Percentiles rank a stretch among this genome's conserved stretches.
Conservation (phyloP, 2,113 vertebrate species). For the Callionymus lyra region DNA sequence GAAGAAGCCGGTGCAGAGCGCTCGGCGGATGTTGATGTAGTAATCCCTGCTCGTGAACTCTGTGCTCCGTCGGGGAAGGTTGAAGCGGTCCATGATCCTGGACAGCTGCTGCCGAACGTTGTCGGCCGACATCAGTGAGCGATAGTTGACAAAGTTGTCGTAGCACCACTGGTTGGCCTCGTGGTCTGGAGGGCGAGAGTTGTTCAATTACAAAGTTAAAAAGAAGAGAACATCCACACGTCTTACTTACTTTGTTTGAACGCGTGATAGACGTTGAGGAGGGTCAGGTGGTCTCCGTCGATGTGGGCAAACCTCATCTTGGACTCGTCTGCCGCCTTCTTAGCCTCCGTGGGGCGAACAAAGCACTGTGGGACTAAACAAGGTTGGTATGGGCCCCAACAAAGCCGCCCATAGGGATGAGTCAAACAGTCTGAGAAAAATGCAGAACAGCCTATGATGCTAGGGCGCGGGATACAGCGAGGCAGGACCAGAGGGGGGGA, state of each 20-base stretch:
- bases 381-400: constrained; percentile 99
- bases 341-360: constrained; percentile 99
- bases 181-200: constrained; percentile 72
- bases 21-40: constrained; percentile 97
- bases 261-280: constrained; percentile 98
- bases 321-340: constrained; percentile 99
- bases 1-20: constrained; percentile 97
- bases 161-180: constrained; percentile 99
- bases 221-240: no score
- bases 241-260: constrained; percentile 99
- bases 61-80: constrained; percentile 93
- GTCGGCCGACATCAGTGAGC: constrained; percentile 98
- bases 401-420: constrained; percentile 99
- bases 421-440: constrained; percentile 96
- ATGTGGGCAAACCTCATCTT: constrained; percentile 99
- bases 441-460: constrained; percentile 88
- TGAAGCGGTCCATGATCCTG: constrained; percentile 99
- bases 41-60: constrained; percentile 99
- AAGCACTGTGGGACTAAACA: constrained; percentile 99
- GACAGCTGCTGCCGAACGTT: constrained; percentile 98
- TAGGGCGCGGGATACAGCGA: constrained; percentile 79
- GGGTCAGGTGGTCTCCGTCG: constrained; percentile 98
- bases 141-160: constrained; percentile 99
- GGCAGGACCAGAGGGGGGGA: constrained; percentile 48
- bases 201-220: no score